A percentile compares a stretch with the other conserved stretches of the same genome.
Evolutionary conservation across 2,888 invertebrate genomes (phyloP).

Genomic region (Lasioglossum oenotherae): DNA sequence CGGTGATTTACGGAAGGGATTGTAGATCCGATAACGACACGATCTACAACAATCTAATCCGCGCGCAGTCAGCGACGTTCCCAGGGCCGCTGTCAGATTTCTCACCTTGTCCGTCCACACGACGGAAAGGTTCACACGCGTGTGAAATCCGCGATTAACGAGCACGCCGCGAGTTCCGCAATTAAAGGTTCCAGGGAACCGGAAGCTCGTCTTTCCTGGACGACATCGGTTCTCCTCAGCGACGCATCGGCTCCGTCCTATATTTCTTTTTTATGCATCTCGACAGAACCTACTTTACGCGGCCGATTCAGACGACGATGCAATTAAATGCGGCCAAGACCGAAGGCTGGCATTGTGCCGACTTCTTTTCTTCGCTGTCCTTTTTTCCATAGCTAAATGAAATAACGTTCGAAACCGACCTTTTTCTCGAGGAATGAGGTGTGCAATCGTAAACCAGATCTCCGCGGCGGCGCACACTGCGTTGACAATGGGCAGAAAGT

Average conservation of each 20-base stretch:
- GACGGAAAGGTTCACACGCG: conserved; percentile 24
- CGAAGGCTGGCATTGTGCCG: conserved; percentile 44
- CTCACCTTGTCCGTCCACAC: conserved; percentile 7
- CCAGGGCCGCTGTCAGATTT: conserved; percentile 21
- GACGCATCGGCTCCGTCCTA: conserved; percentile 43
- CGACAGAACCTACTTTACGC: conserved; percentile 47
- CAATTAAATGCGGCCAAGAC: conserved; percentile 66
- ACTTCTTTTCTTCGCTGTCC: neutral
- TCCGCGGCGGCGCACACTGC: neutral
- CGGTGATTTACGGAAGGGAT: no score
- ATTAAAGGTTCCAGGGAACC: conserved; percentile 42
- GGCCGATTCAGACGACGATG: conserved; percentile 35
- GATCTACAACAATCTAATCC: neutral
- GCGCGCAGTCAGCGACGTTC: neutral
- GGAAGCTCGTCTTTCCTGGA: conserved; percentile 54
- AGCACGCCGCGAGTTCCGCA: conserved; percentile 33
- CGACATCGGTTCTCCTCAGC: conserved; percentile 3
- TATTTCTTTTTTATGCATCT: conserved; percentile 36
- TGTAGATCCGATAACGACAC: neutral
- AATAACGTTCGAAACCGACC: conserved; percentile 33
- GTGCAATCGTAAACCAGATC: conserved; percentile 33
- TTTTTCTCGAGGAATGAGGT: conserved; percentile 16
- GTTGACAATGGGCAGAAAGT: neutral
- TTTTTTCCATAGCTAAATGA: conserved; percentile 12
- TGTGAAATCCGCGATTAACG: conserved; percentile 23